phyloP scores from a whole-genome alignment of 1,140 invertebrate genomes.

The Panagrolaimus sp. region DNA sequence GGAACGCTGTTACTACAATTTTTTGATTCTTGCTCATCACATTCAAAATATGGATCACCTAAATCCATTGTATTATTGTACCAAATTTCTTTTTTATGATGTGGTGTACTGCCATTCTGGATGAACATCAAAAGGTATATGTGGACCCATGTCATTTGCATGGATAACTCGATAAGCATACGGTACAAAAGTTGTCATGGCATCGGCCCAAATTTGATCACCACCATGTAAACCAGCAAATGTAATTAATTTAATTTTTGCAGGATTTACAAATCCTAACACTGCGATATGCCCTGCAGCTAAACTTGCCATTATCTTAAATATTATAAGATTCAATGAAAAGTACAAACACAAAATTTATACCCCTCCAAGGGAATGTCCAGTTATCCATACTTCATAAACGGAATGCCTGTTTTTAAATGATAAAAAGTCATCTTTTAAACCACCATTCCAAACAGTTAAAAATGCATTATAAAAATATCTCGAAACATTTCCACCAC shows the following conservation, averaged over 20 bases:
- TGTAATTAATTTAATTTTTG: not conserved
- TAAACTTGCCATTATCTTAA: not conserved
- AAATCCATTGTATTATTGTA: not conserved
- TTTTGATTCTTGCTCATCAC: not conserved
- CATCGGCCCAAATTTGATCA: not conserved
- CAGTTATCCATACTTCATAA: not conserved
- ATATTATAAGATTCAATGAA: too few relatives aligned
- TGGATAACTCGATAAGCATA: not conserved
- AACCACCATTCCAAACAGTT: not conserved
- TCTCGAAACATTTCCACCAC: not conserved
- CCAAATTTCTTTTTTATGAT: not conserved
- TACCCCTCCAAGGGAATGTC: not conserved
- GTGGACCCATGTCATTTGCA: not conserved
- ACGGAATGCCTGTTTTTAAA: not conserved
- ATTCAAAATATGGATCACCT: not conserved
- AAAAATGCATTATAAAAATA: conserved; percentile 1
- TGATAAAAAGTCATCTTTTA: not conserved
- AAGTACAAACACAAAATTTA: too few relatives aligned
- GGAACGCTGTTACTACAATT: conserved; percentile 3
- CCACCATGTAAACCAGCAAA: conserved; percentile 9
- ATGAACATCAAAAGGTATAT: not conserved
- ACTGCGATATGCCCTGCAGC: not conserved
- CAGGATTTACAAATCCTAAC: not conserved
- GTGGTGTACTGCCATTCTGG: not conserved
- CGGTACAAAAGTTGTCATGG: not conserved